Evolutionary conservation across 2,797 vertebrate genomes (phyloP).

Genomic region (Spinibarbus caldwelli): DNA sequence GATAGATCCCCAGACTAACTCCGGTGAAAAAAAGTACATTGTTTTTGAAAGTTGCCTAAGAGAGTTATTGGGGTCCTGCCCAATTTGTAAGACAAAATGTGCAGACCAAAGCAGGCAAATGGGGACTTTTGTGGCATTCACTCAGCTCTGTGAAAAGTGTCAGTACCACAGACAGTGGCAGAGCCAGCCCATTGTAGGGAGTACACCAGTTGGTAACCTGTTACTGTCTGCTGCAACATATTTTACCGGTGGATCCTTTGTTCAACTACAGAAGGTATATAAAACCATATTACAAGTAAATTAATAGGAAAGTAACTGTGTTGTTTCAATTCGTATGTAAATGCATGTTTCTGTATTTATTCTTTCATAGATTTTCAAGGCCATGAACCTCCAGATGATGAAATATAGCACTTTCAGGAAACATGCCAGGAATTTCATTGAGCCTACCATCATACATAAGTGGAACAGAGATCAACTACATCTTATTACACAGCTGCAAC

Average conservation of each 20-base stretch:
- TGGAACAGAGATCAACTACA: not conserved
- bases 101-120: not conserved
- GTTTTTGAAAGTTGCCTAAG: not conserved
- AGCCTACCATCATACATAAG: not conserved
- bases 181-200: not conserved
- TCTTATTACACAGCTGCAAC: not conserved
- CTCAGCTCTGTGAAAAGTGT: not conserved
- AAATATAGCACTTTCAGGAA: not conserved
- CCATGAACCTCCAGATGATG: not conserved
- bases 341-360: not conserved
- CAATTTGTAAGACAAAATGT: not conserved
- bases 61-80: not conserved
- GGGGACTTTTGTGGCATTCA: not conserved
- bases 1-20: not conserved
- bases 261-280: not conserved
- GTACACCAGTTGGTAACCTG: not conserved
- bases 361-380: not conserved
- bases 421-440: not conserved
- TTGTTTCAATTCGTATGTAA: not conserved
- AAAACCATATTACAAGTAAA: not conserved
- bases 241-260: not conserved
- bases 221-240: not conserved
- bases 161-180: not conserved
- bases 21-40: not conserved
- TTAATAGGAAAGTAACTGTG: not conserved